These are phyloP conservation scores for Cyprinella venusta DNA, from an alignment of 2,797 vertebrate species.

Conservation along the genomic window DNA sequence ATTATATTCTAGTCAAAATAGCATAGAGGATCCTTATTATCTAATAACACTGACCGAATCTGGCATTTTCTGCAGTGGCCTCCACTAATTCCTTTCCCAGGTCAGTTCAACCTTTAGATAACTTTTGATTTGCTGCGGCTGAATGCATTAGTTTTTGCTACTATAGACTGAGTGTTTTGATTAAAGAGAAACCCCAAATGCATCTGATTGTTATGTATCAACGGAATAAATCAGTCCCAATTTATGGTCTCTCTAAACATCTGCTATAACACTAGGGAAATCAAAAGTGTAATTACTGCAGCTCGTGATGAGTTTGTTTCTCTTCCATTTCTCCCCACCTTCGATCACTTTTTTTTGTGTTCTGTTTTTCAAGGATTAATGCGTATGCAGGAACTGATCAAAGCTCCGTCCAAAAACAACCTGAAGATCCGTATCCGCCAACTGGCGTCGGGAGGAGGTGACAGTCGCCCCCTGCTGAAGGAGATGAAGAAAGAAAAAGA, in stretches of 20 bases:
- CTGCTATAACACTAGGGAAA: constrained; percentile 40
- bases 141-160: not conserved
- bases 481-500: constrained; percentile 98
- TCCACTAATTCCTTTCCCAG: not conserved
- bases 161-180: constrained; percentile 6
- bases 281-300: constrained; percentile 43
- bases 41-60: not conserved
- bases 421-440: constrained; percentile 97
- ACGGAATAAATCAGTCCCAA: constrained; percentile 21
- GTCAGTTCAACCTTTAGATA: constrained; percentile 1
- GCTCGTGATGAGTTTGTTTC: constrained; percentile 43
- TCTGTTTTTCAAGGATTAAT: constrained; percentile 84
- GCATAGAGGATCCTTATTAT: not conserved
- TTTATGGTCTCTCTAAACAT: constrained; percentile 21
- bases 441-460: constrained; percentile 89
- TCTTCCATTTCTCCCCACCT: constrained; percentile 11
- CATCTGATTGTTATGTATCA: constrained; percentile 27
- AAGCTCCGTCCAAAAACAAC: constrained; percentile 95
- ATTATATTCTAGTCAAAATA: not conserved
- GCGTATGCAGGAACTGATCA: constrained; percentile 97
- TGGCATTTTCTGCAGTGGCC: not conserved
- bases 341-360: constrained; percentile 35
- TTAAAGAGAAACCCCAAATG: constrained; percentile 10
- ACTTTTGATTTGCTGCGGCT: constrained; percentile 5
- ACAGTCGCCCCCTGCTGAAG: constrained; percentile 92